Base-by-base conservation (phyloP, 2,888 invertebrate genomes). In the Sabatieria punctata region DNA sequence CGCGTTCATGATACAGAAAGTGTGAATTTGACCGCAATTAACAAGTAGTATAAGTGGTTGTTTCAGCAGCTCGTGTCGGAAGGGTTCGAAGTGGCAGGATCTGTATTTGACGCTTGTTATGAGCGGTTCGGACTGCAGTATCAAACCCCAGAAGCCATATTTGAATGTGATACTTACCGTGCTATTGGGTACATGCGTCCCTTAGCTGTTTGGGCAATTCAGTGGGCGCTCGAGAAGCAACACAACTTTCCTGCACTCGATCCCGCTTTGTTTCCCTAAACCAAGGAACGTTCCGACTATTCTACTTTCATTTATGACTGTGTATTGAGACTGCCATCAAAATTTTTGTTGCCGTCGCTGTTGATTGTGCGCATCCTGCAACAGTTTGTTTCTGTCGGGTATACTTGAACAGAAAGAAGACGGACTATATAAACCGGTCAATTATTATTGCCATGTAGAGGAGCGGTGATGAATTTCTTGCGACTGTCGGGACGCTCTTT, bases 81-180 rank as follows among this genome's bases (percentile, higher is more conserved):
- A 68, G 89, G 79, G 0, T 86, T 86, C 63, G 76, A 77, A 60
- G 85, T 85, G 0, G 88, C 86, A 0, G 82, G 82, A 53, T 88
- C 88, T 8, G 73, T 85, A 61, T 81, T 85, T 68, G 77, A 79
- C 54, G 80, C 83, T 0, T 74, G 86, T 53, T 79, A 78, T 50
- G 77, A 85, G 57, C 71, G 73, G 56, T 78, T 81, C 64, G 30
- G 30, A 30, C 15, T 30, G 15, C 30, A 30, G 30, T 30, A 30
- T 15, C 30, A 30, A 15, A 30, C 30, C 8, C 30, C 30, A 15
- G 30, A 30, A 30, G 30, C 30, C 8, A 8, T 30, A 8, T 30
- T 30, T 30, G 30, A 11, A 30, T 30, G 30, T 15, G 8, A 30
- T 11, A 11, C 15, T 15, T 30, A 8, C 15, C 8, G 30, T 11